Conservation (phyloP, 2,888 invertebrate species). For the Euproctis similis region DNA sequence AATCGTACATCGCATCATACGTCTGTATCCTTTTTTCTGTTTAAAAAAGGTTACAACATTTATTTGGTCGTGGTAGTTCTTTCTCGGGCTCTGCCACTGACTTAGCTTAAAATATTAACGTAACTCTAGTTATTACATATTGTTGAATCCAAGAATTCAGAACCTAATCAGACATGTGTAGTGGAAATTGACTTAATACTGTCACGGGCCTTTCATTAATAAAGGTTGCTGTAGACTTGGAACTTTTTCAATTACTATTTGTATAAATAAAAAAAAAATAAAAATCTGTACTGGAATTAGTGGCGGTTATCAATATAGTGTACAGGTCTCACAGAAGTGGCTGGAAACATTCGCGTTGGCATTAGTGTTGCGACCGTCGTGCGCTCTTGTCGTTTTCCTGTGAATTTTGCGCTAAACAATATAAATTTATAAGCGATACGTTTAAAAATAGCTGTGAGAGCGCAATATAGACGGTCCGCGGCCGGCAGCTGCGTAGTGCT, state of each 20-base stretch:
- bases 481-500: slow-evolving; percentile 41
- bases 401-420: slow-evolving; percentile 69
- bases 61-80: no score
- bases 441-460: slow-evolving; percentile 61
- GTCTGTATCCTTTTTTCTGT: no score
- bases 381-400: slow-evolving; percentile 66
- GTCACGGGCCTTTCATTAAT: no score
- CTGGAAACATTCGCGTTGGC: slow-evolving; percentile 48
- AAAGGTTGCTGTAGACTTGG: slow-evolving; percentile 26
- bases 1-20: no score
- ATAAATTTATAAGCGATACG: slow-evolving; percentile 69
- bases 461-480: slow-evolving; percentile 34
- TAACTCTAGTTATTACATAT: no score
- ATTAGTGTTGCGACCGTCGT: slow-evolving; percentile 60
- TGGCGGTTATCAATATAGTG: slow-evolving; percentile 36
- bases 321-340: slow-evolving; percentile 25
- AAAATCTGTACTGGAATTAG: slow-evolving; percentile 24
- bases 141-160: no score
- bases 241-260: slow-evolving; percentile 27
- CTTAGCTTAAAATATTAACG: no score
- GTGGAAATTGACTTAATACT: no score
- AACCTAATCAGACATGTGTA: no score
- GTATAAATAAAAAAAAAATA: no score
- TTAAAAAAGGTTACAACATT: no score
- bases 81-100: no score